Conservation (phyloP, 2,888 invertebrate genomes). For the Nomada fucata region DNA sequence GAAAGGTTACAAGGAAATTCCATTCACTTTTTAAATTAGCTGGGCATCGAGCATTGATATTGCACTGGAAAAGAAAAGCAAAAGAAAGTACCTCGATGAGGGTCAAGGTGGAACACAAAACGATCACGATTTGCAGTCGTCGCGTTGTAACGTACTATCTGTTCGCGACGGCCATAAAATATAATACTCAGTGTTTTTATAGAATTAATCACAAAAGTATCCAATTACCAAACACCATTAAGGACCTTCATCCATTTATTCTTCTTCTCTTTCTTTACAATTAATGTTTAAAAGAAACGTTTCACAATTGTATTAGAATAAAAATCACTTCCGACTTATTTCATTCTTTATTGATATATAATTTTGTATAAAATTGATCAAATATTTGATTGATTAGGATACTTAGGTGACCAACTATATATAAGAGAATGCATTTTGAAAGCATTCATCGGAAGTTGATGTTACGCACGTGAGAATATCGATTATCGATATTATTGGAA, state of each 20-base stretch:
- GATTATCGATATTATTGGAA: conserved; percentile 44
- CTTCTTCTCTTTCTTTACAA: no score
- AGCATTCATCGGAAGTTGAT: background rate
- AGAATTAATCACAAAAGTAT: no score
- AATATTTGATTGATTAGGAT: no score
- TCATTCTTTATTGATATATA: no score
- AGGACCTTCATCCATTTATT: no score
- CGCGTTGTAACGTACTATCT: conserved; percentile 51
- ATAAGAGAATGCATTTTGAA: background rate
- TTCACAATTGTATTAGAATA: no score
- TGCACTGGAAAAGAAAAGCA: conserved; percentile 17
- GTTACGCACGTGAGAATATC: conserved; percentile 18
- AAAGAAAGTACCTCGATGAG: conserved; percentile 43
- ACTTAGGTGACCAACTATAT: background rate
- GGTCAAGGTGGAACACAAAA: conserved; percentile 70
- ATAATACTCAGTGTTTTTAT: no score
- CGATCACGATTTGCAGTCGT: conserved; percentile 69
- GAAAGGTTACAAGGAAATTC: background rate
- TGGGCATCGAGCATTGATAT: background rate
- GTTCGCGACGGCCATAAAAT: background rate
- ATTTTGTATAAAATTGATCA: no score
- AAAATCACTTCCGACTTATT: no score
- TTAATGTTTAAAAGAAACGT: no score
- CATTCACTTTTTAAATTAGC: background rate
- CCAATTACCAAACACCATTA: no score